Evolutionary conservation across 2,797 vertebrate genomes (phyloP).

Genomic region (Sebastes baramenuke): DNA sequence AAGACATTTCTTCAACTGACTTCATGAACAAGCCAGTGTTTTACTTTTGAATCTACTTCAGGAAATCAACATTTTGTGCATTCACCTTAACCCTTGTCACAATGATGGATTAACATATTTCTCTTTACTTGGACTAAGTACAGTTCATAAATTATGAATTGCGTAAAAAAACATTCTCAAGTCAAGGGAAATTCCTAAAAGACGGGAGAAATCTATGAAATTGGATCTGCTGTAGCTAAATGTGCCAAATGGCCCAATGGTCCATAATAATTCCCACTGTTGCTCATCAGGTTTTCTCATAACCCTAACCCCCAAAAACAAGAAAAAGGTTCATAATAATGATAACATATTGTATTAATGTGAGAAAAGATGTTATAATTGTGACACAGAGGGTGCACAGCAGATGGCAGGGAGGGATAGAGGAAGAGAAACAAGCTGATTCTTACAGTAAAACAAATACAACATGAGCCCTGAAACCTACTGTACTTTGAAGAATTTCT

Average conservation of each 20-base stretch:
- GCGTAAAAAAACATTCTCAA: background rate
- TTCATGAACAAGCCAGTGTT: background rate
- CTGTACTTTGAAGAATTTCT: background rate
- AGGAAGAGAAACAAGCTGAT: background rate
- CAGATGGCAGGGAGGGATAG: background rate
- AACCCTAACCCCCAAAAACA: background rate
- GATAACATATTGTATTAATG: background rate
- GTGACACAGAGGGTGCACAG: background rate
- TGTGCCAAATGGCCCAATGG: no score
- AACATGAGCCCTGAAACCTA: background rate
- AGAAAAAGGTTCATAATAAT: background rate
- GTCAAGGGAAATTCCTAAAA: background rate
- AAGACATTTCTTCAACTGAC: slow-evolving; percentile 1
- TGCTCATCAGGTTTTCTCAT: background rate
- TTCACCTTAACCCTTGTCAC: background rate
- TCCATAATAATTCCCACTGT: background rate
- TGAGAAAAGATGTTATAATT: background rate
- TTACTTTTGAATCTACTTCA: background rate
- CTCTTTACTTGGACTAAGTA: background rate
- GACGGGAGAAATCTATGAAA: background rate
- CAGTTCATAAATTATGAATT: background rate
- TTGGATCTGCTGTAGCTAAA: background rate
- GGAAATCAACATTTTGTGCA: background rate
- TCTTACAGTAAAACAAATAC: background rate
- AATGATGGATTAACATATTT: background rate